These are phyloP conservation scores for Agriopis marginaria DNA, from an alignment of 2,888 invertebrate species.

Conservation along the genomic window DNA sequence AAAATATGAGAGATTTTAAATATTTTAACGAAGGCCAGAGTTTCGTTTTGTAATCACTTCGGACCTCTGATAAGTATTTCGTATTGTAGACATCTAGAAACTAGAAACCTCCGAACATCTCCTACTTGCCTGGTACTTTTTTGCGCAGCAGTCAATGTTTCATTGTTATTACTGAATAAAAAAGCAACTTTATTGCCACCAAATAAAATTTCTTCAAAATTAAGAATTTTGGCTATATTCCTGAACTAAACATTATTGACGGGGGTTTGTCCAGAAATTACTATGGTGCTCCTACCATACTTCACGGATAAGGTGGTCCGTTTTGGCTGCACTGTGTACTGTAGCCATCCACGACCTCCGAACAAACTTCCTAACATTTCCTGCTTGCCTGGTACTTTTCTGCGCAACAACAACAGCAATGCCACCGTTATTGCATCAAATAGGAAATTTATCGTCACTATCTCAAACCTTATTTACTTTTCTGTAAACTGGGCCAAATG, in stretches of 20 bases:
- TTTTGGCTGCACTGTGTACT: background rate
- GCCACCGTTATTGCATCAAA: background rate
- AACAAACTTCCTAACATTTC: slow-evolving; percentile 3
- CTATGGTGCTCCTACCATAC: background rate
- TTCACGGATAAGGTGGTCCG: background rate
- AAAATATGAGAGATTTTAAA: too few relatives aligned
- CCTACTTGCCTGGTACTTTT: slow-evolving; percentile 7
- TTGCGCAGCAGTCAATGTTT: background rate
- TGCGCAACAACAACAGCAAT: background rate
- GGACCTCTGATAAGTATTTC: too few relatives aligned
- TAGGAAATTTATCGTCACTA: background rate
- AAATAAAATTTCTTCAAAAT: background rate
- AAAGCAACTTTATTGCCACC: background rate
- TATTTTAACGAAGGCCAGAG: too few relatives aligned
- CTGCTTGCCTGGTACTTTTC: slow-evolving; percentile 5
- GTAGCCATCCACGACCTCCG: background rate
- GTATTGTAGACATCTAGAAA: background rate
- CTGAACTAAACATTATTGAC: too few relatives aligned
- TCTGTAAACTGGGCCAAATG: too few relatives aligned
- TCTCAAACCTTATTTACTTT: background rate
- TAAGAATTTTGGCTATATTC: too few relatives aligned
- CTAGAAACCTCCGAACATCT: background rate
- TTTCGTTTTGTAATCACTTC: too few relatives aligned
- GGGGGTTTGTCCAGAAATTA: too few relatives aligned
- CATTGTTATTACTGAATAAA: background rate